Percentiles rank a stretch among this genome's conserved stretches.
phyloP scores from a whole-genome alignment of 2,797 vertebrate genomes.

The Chelmon rostratus region DNA sequence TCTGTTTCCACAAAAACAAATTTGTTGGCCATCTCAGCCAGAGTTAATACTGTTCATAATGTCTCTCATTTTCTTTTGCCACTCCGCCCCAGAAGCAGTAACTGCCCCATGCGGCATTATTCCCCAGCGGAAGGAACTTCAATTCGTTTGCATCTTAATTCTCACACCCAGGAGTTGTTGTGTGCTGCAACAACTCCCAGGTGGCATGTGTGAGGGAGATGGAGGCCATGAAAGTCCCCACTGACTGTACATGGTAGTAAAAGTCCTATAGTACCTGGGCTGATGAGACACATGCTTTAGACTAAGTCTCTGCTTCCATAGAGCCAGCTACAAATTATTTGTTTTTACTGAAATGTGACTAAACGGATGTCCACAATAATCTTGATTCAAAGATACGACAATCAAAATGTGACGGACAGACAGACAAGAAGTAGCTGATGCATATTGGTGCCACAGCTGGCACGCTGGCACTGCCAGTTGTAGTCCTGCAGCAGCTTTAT shows the following conservation, averaged over 20 bases:
- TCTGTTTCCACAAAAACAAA: not conserved
- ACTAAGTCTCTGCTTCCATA: too few species aligned
- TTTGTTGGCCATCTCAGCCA: not conserved
- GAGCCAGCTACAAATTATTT: too few species aligned
- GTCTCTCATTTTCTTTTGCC: not conserved
- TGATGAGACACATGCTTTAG: too few species aligned
- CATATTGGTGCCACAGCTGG: too few species aligned
- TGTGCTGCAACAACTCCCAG: not conserved
- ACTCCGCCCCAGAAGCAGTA: not conserved
- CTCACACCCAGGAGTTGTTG: not conserved
- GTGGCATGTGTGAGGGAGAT: not conserved
- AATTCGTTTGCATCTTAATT: not conserved
- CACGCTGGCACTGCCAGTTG: too few species aligned
- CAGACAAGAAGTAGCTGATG: too few species aligned
- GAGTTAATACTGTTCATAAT: not conserved
- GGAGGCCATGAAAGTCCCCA: not conserved
- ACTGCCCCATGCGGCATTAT: not conserved
- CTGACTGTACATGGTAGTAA: not conserved
- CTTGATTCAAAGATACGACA: too few species aligned
- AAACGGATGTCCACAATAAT: too few species aligned
- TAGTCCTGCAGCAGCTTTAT: too few species aligned
- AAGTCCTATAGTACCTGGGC: too few species aligned
- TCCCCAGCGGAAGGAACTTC: not conserved
- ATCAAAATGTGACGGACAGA: too few species aligned
- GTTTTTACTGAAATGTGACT: too few species aligned